Conservation (phyloP, 2,113 vertebrate species). For the Phrynosoma blainvillii region DNA sequence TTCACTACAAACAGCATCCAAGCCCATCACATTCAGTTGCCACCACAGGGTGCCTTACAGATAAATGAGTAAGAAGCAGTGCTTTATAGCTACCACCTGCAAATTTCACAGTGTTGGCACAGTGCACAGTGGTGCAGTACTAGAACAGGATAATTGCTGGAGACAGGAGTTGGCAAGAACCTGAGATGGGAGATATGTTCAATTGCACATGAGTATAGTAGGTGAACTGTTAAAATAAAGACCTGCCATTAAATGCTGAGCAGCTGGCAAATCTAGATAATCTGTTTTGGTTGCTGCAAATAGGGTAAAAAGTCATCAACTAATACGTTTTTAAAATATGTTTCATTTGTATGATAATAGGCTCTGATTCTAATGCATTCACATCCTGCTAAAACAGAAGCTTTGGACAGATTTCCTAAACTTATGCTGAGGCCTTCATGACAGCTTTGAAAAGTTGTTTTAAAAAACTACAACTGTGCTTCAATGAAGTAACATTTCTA, state of each 20-base stretch:
- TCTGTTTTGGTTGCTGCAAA: constrained; percentile 69
- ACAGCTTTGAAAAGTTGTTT: too few relatives aligned
- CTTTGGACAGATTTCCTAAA: constrained; percentile 41
- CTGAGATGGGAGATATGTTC: constrained; percentile 66
- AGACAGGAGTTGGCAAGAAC: constrained; percentile 78
- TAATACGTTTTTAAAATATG: constrained; percentile 52
- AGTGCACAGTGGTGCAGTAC: constrained; percentile 67
- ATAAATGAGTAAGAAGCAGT: constrained; percentile 44
- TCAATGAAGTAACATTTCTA: too few relatives aligned
- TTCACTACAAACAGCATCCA: constrained; percentile 39
- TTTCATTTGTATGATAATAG: constrained; percentile 34
- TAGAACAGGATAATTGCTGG: constrained; percentile 77
- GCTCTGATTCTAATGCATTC: constrained; percentile 8
- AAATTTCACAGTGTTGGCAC: constrained; percentile 74
- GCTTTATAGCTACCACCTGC: constrained; percentile 73
- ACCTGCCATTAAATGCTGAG: constrained; percentile 68
- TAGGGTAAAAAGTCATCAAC: constrained; percentile 61
- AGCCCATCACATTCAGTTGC: constrained; percentile 36
- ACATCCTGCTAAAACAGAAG: neutral
- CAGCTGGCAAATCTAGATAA: constrained; percentile 66
- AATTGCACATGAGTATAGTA: constrained; percentile 70
- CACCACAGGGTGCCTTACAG: constrained; percentile 63
- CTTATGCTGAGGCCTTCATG: constrained; percentile 45
- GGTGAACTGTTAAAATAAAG: constrained; percentile 78
- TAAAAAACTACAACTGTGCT: too few relatives aligned